A percentile compares a stretch with the other conserved stretches of the same genome.
These are phyloP conservation scores for Anaspis maculata DNA, from an alignment of 2,888 invertebrate genomes.

Conservation along the genomic window DNA sequence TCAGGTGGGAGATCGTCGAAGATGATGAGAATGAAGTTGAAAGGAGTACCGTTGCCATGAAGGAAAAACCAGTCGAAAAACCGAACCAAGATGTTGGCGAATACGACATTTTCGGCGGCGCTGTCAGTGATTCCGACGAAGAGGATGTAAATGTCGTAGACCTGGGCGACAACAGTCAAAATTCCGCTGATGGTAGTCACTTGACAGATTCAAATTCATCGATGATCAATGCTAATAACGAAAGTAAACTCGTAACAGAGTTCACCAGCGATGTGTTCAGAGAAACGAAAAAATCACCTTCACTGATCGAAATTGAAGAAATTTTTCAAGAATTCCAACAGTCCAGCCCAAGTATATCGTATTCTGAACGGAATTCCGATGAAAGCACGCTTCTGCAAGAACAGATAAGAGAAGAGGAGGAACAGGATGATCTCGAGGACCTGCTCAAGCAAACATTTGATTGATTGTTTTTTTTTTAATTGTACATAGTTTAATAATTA, in stretches of 20 bases:
- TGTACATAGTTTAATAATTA: no score
- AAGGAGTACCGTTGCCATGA: slow-evolving; percentile 39
- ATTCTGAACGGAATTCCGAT: slow-evolving; percentile 27
- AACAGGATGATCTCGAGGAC: slow-evolving; percentile 40
- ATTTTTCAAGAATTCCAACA: slow-evolving; percentile 37
- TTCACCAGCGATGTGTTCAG: slow-evolving; percentile 56
- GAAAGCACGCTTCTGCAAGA: slow-evolving; percentile 64
- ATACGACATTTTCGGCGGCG: slow-evolving; percentile 87
- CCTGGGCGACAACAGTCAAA: slow-evolving; percentile 67
- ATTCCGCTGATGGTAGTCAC: slow-evolving; percentile 66
- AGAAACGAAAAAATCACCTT: slow-evolving; percentile 34
- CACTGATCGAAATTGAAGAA: no score
- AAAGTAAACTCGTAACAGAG: slow-evolving; percentile 48
- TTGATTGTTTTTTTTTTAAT: no score
- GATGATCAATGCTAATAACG: slow-evolving; percentile 40
- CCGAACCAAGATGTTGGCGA: slow-evolving; percentile 49
- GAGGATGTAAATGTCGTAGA: slow-evolving; percentile 65
- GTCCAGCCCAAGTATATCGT: slow-evolving; percentile 24
- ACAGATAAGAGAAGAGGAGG: slow-evolving; percentile 70
- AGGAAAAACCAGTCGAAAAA: slow-evolving; percentile 34
- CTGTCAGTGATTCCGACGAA: slow-evolving; percentile 84
- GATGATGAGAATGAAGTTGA: slow-evolving; percentile 61
- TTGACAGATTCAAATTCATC: slow-evolving; percentile 62
- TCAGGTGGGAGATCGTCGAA: slow-evolving; percentile 85
- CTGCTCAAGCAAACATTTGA: slow-evolving; percentile 33